These are phyloP conservation scores for Xestia xanthographa DNA, from an alignment of 2,888 invertebrate genomes.

Conservation along the genomic window DNA sequence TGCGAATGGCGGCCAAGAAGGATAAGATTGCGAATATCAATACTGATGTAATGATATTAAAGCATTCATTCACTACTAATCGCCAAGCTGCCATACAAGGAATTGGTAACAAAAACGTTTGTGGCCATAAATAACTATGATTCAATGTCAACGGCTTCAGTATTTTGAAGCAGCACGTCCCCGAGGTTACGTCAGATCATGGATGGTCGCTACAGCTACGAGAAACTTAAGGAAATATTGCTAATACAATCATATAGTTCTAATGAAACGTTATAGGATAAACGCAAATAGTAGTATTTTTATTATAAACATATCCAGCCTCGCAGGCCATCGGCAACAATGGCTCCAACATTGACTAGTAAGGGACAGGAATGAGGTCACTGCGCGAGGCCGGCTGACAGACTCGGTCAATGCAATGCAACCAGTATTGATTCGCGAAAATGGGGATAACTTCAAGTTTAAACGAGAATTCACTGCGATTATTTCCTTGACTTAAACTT, in stretches of 20 bases:
- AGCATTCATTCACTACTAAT: constrained; percentile 82
- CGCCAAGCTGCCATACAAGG: constrained; percentile 77
- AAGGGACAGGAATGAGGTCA: constrained; percentile 86
- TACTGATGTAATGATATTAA: constrained; percentile 76
- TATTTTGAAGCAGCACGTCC: constrained; percentile 59
- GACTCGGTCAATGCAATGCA: constrained; percentile 79
- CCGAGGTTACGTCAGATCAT: constrained; percentile 71
- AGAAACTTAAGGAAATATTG: constrained; percentile 38
- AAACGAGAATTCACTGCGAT: constrained; percentile 19
- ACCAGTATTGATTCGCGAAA: constrained; percentile 71
- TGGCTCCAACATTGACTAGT: constrained; percentile 76
- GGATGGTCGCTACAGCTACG: constrained; percentile 43
- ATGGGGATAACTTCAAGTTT: constrained; percentile 64
- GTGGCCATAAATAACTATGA: constrained; percentile 87
- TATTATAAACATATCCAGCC: constrained; percentile 67
- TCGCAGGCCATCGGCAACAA: constrained; percentile 67
- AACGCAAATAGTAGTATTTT: neutral
- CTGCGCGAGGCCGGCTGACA: constrained; percentile 74
- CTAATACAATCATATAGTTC: neutral
- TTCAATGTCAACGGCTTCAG: constrained; percentile 84
- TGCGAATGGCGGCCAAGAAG: constrained; percentile 71
- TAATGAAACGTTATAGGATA: neutral
- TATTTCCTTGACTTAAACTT: constrained; percentile 19
- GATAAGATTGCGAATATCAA: constrained; percentile 71
- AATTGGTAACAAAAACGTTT: constrained; percentile 80